Conservation (phyloP, 2,113 vertebrate genomes). For the Psophia crepitans region DNA sequence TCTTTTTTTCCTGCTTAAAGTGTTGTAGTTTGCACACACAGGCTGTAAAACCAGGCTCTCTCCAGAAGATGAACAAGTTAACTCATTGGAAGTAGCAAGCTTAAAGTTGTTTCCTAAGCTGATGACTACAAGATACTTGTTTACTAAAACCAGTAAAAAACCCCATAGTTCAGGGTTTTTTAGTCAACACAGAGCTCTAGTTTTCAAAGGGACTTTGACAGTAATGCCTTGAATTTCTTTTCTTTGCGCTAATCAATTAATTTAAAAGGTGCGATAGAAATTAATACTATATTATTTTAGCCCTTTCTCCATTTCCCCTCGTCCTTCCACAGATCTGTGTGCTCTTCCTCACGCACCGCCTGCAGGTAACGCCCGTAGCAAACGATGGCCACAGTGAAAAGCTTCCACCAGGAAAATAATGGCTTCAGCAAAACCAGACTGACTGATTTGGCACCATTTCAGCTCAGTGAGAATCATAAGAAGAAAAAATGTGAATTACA, state of each 20-base stretch:
- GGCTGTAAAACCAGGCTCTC: neutral
- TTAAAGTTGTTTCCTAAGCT: neutral
- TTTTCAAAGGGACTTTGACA: neutral
- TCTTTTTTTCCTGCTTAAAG: neutral
- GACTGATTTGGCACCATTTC: neutral
- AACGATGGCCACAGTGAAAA: neutral
- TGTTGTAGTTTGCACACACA: neutral
- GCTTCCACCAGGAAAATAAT: neutral
- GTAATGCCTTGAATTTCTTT: neutral
- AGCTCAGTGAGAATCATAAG: conserved; percentile 15
- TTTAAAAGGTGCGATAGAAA: neutral
- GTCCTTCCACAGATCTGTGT: neutral
- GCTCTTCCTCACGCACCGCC: neutral
- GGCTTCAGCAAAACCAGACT: neutral
- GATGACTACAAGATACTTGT: neutral
- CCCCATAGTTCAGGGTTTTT: neutral
- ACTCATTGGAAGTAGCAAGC: neutral
- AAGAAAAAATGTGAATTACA: conserved; percentile 30
- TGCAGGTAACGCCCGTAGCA: neutral
- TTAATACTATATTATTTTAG: neutral
- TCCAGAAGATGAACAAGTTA: conserved; percentile 13
- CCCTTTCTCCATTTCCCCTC: neutral
- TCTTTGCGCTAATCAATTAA: neutral
- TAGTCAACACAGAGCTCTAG: neutral
- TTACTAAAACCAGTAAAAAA: neutral